Evolutionary conservation across 2,888 invertebrate genomes (phyloP), one percentile per base, ranked within the genome.

Genomic region (Flexamia atlantica): DNA sequence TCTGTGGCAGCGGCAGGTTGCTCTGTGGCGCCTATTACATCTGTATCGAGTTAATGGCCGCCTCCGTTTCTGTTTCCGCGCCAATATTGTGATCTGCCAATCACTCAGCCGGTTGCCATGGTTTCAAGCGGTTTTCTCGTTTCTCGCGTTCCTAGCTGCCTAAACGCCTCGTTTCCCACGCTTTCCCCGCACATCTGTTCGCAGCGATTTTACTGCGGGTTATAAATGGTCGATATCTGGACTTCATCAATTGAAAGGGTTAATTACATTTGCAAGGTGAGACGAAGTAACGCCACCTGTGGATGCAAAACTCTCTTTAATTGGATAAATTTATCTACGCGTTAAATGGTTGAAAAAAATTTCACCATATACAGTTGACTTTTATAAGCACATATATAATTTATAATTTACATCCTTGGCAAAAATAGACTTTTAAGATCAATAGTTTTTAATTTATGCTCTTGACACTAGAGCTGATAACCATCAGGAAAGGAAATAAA

Each of bases 181-280:
- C 76, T 76, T 76, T 76, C 76, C 50, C 76, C 50, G 30, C n/a
- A 76, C 76, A 76, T 46, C 46, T 76, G 76, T 76, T 76, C 76
- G 76, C 10, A 10, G 1, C 70, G 68, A 68, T 68, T 32, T 68
- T 68, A 30, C 30, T 57, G 57, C 30, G 64, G 64, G 64, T 64
- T 28, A 17, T 64, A 20, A 57, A 57, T 23, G 9, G 57, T 57
- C 17, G n/a, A 7, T 50, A 36, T 36, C 20, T 1, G 53, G 20
- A 23, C 14, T 53, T 53, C 4, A 23, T n/a, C n/a, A 53, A 23
- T 53, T 53, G 23, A 53, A 53, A 20, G 53, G 53, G 23, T 53
- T 53, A 23, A 53, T 53, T 53, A 23, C 20, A 53, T 53, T 53
- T 53, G 53, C 53, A 23, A 53, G 4, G 46, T 46, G 12, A 46